phyloP scores from a whole-genome alignment of 2,888 invertebrate genomes.

The Unio delphinus region DNA sequence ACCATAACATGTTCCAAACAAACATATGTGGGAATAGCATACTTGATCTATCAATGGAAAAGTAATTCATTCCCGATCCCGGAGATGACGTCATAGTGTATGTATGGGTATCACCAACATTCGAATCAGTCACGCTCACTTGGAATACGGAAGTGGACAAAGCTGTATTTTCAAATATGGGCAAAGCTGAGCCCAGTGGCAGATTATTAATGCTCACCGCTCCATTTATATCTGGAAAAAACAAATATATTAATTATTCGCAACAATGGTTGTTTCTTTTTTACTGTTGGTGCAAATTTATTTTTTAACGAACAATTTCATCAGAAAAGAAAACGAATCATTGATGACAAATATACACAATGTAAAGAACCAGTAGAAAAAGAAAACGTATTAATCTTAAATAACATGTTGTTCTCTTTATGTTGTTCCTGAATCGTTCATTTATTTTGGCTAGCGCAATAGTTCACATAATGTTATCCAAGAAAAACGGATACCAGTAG shows the following conservation, averaged over 20 bases:
- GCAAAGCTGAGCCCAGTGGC: not conserved
- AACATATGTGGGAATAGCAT: not conserved
- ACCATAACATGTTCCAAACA: too few species aligned
- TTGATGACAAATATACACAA: not conserved
- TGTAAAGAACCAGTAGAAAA: not conserved
- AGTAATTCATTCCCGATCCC: constrained; percentile 7
- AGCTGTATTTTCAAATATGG: constrained; percentile 8
- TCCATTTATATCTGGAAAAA: constrained; percentile 13
- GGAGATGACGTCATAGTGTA: constrained; percentile 9
- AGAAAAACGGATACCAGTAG: too few species aligned
- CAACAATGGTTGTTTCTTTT: too few species aligned
- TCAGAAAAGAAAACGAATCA: too few species aligned
- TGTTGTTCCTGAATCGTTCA: too few species aligned
- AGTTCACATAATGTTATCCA: too few species aligned
- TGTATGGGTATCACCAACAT: constrained; percentile 5
- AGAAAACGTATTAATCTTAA: too few species aligned
- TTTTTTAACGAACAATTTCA: too few species aligned
- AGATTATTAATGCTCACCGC: constrained; percentile 13
- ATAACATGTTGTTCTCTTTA: too few species aligned
- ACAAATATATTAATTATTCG: not conserved
- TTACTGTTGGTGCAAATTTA: too few species aligned
- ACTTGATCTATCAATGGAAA: constrained; percentile 6
- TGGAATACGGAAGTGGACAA: constrained; percentile 1
- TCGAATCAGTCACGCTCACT: constrained; percentile 2
- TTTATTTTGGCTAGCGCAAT: too few species aligned